Percentiles rank a stretch among this genome's conserved stretches.
These are phyloP conservation scores for Aleiodes leptofemur DNA, from an alignment of 2,888 invertebrate genomes.

Conservation along the genomic window DNA sequence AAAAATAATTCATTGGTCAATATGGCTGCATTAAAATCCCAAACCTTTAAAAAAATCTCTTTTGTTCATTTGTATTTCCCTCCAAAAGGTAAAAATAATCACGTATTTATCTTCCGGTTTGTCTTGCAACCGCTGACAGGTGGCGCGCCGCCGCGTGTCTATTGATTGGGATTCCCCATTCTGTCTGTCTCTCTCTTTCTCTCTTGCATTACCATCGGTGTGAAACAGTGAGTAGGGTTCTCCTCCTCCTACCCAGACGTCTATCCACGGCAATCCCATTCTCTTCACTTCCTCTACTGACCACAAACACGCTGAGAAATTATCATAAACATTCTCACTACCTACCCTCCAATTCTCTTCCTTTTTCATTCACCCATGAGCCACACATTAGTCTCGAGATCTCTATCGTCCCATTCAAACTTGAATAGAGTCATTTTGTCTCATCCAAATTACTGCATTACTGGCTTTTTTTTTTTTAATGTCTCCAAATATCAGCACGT, in stretches of 20 bases:
- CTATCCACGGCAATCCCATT: neutral
- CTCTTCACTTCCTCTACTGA: slow-evolving; percentile 7
- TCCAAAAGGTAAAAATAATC: no score
- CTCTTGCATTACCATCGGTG: slow-evolving; percentile 23
- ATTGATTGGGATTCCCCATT: slow-evolving; percentile 65
- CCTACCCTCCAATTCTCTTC: neutral
- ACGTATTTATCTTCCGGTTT: slow-evolving; percentile 55
- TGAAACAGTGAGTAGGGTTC: slow-evolving; percentile 11
- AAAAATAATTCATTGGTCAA: no score
- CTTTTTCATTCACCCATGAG: slow-evolving; percentile 4
- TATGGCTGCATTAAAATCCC: no score
- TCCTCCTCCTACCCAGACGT: slow-evolving; percentile 17
- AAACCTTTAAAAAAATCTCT: no score
- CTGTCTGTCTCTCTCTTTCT: slow-evolving; percentile 43
- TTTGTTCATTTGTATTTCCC: no score
- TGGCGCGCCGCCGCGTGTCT: slow-evolving; percentile 68
- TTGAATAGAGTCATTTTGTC: slow-evolving; percentile 30
- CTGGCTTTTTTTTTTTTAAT: no score
- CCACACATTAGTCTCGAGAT: slow-evolving; percentile 6
- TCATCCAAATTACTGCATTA: slow-evolving; percentile 43
- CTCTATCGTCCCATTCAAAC: slow-evolving; percentile 18
- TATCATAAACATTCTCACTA: slow-evolving; percentile 20
- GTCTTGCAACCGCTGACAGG: slow-evolving; percentile 65
- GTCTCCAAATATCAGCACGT: no score
- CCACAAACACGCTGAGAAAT: slow-evolving; percentile 12